A percentile compares a stretch with the other conserved stretches of the same genome.
Conservation (phyloP, 2,888 invertebrate genomes). For the Athalia rosae region DNA sequence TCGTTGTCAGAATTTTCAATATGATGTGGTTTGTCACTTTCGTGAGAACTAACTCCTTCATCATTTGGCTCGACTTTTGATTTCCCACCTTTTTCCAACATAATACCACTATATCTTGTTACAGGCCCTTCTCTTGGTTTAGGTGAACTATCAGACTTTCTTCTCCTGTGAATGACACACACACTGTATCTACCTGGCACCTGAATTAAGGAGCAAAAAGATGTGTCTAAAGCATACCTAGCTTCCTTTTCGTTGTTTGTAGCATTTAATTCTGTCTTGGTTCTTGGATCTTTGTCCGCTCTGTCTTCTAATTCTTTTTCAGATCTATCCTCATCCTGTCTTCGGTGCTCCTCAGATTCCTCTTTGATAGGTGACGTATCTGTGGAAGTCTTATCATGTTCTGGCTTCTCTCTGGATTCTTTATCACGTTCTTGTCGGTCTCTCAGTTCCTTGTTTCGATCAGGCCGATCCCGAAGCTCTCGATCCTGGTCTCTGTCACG, state of each 20-base stretch:
- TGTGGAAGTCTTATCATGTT: constrained; percentile 53
- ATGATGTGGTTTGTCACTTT: constrained; percentile 68
- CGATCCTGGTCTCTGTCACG: constrained; percentile 59
- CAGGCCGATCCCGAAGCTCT: constrained; percentile 54
- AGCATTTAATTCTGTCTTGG: constrained; percentile 57
- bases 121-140: constrained; percentile 69
- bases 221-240: constrained; percentile 34
- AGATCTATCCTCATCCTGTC: constrained; percentile 47
- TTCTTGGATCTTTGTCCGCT: constrained; percentile 58
- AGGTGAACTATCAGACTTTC: constrained; percentile 66
- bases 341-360: constrained; percentile 58
- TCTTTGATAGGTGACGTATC: constrained; percentile 61
- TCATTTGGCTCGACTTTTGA: constrained; percentile 60
- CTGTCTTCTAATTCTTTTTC: constrained; percentile 39
- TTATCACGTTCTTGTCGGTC: constrained; percentile 47
- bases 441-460: constrained; percentile 38
- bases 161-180: constrained; percentile 53
- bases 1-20: constrained; percentile 71
- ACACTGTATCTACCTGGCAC: not conserved
- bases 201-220: not conserved
- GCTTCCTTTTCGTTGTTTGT: constrained; percentile 66
- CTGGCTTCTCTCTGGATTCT: constrained; percentile 60
- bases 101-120: constrained; percentile 66
- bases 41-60: constrained; percentile 66
- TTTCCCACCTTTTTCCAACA: constrained; percentile 64